Evolutionary conservation across 2,797 vertebrate genomes (phyloP).

Genomic region (Sebastes cheni): DNA sequence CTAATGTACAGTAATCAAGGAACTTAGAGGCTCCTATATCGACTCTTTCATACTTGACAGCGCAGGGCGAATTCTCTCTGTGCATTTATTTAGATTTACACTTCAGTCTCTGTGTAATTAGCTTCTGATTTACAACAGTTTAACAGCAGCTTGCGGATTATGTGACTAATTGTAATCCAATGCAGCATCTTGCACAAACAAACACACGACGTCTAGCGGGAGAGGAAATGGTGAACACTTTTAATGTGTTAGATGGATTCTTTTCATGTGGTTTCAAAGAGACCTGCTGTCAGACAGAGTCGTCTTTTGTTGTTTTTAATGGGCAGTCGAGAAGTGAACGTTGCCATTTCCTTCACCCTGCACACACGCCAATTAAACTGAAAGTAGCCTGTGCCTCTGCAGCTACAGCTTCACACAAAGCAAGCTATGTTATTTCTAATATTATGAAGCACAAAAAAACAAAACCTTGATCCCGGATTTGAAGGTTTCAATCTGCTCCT

Average conservation of each 20-base stretch:
- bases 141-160: not conserved
- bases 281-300: slow-evolving; percentile 5
- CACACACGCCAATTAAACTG: slow-evolving; percentile 35
- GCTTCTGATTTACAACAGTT: not conserved
- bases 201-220: not conserved
- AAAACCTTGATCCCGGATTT: slow-evolving; percentile 8
- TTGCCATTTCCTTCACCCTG: slow-evolving; percentile 8
- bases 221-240: not conserved
- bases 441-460: slow-evolving; percentile 1
- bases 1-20: not conserved
- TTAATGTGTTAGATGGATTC: not conserved
- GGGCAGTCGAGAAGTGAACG: slow-evolving; percentile 7
- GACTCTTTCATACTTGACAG: not conserved
- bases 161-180: slow-evolving; percentile 4
- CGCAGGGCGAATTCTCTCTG: not conserved
- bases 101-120: not conserved
- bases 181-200: not conserved
- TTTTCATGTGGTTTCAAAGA: slow-evolving; percentile 52
- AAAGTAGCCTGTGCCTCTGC: not conserved
- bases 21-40: not conserved
- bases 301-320: slow-evolving; percentile 29
- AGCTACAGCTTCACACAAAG: not conserved
- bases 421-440: not conserved
- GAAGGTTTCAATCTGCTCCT: slow-evolving; percentile 20
- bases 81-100: not conserved